Evolutionary conservation across 2,888 invertebrate species (phyloP), one percentile per base, ranked within the genome.

Genomic region (Idaea aversata): DNA sequence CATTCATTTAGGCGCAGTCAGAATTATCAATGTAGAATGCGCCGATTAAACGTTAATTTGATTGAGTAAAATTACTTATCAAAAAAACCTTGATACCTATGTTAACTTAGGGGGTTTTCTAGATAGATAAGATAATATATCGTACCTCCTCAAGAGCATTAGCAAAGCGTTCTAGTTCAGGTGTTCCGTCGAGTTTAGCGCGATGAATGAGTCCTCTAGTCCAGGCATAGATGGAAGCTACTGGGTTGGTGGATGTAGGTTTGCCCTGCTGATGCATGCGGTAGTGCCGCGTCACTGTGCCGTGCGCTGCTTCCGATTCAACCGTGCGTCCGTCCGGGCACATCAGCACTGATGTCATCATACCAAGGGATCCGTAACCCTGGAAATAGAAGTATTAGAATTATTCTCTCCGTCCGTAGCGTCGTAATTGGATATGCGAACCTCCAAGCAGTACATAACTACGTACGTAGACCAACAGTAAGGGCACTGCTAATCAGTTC

Each of bases 161-260:
- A 3, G 96, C 95, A 84, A 97, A 98, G 86, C 91, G 93, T n/a
- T 91, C 94, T 64, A 98, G 89, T 5, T 96, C 97, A 0, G 95
- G 94, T 47, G 96, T 98, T 71, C 93, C 90, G 81, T 98, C 98
- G 59, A 98, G 90, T 82, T 96, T 96, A 62, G 97, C 98, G 72
- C 98, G 94, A 83, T 98, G 98, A 63, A 95, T 94, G 61, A 98
- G 93, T 2, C 98, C 98, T 63, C 97, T 91, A 0, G 98, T 97
- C 98, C 98, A 98, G 10, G 98, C 98, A 89, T 96, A 98, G 80
- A 98, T 97, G 59, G 97, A 97, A 15, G 98, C 98, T 67, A 98
- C 95, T 10, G 98, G 97, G 90, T 98, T 98, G 66, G 98, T 98
- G 70, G 97, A 97, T 3, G 98, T 98, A 63, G 95, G 94, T 80